Percentiles rank a stretch among this genome's conserved stretches.
phyloP scores from a whole-genome alignment of 2,797 vertebrate species.

The Hemibagrus guttatus region DNA sequence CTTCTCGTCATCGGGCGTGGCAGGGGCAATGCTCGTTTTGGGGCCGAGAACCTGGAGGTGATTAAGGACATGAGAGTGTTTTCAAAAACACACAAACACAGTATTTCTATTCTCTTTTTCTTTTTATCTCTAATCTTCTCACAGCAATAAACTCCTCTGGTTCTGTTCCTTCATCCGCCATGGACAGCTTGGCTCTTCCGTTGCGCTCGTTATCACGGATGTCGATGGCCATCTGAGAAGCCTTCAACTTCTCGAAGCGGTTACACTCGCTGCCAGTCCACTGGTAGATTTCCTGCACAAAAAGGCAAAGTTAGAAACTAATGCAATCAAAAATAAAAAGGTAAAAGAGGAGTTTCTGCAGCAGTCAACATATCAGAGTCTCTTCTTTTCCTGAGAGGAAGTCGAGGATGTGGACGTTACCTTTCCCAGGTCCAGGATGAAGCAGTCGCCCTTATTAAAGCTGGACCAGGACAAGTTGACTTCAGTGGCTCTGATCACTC shows the following conservation, averaged over 20 bases:
- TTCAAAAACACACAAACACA: neutral
- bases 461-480: conserved; percentile 65
- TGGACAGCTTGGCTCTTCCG: conserved; percentile 61
- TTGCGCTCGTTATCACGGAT: conserved; percentile 74
- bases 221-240: conserved; percentile 66
- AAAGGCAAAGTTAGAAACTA: neutral
- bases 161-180: conserved; percentile 68
- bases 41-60: conserved; percentile 69
- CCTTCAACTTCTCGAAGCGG: conserved; percentile 70
- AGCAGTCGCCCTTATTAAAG: conserved; percentile 78
- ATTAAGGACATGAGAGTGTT: neutral
- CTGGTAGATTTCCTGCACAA: conserved; percentile 69
- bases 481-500: conserved; percentile 64
- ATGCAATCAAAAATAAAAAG: neutral
- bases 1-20: conserved; percentile 55
- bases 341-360: neutral
- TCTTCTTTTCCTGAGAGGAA: neutral
- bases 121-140: neutral
- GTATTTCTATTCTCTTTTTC: neutral
- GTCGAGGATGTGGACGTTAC: conserved; percentile 41
- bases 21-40: conserved; percentile 62
- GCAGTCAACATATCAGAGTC: neutral
- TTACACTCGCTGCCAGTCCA: conserved; percentile 75
- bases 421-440: conserved; percentile 76
- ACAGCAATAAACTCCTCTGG: conserved; percentile 67